Conservation (phyloP, 1,140 invertebrate genomes). For the Hetaerina americana region DNA sequence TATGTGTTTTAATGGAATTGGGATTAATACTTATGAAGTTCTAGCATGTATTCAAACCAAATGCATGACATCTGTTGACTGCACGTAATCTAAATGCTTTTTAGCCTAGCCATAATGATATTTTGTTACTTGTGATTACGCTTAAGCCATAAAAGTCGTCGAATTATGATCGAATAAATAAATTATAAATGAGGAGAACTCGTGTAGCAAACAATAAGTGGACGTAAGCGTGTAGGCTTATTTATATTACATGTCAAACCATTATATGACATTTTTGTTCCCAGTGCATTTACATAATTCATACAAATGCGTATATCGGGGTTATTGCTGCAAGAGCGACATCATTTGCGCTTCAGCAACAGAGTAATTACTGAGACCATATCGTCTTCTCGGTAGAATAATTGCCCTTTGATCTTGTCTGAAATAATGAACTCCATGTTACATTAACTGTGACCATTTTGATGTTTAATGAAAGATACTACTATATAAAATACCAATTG, state of each 20-base stretch:
- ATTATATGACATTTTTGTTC: neutral
- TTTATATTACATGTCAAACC: neutral
- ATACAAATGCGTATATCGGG: neutral
- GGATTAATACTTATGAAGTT: neutral
- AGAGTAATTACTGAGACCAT: too few relatives aligned
- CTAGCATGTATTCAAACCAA: neutral
- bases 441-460: neutral
- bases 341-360: too few relatives aligned
- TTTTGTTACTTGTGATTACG: neutral
- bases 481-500: neutral
- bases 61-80: neutral
- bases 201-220: neutral
- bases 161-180: neutral
- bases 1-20: neutral
- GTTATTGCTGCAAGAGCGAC: too few relatives aligned
- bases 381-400: too few relatives aligned
- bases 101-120: neutral
- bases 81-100: neutral
- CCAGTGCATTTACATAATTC: neutral
- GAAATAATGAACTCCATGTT: neutral
- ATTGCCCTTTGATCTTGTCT: neutral
- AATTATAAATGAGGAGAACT: neutral
- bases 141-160: neutral
- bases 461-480: neutral
- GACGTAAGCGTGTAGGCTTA: neutral